Base-by-base conservation (phyloP, 2,797 vertebrate genomes). In the Sus cebifrons region DNA sequence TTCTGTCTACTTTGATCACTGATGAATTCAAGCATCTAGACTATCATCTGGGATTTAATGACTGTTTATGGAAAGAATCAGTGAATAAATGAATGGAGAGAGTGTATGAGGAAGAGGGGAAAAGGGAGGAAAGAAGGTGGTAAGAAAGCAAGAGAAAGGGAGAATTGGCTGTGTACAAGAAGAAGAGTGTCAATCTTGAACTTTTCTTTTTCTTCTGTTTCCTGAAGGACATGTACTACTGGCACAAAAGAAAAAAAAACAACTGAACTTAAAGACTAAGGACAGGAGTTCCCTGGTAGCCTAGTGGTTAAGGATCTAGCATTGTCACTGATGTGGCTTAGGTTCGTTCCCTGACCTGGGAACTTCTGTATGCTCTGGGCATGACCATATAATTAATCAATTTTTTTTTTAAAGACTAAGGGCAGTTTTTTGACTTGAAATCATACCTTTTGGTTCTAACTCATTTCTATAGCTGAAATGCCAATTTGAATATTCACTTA, bases 401-500 rank as follows among this genome's bases (percentile, higher is more conserved):
- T 7, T 7, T 10, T 49, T 49, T 49, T 49, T 49, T 73, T 32
- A 91, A 56, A 65, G 23, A 68, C 5, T 58, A 58, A 75, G n/a
- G 74, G 15, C 6, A 54, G 54, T 21, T 25, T 32, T 93, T 79
- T 62, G 0, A 60, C 40, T 75, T 78, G 10, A 29, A 81, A 71
- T 78, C 91, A 27, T n/a, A 23, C 9, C 71, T 14, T 64, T 90
- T 92, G 21, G 27, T 73, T 92, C 65, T 73, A 67, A 58, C 85
- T 71, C 36, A 32, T 8, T 64, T 36, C 18, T 36, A 56, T 40
- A 78, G 36, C 6, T 71, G 6, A 94, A 86, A 54, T 8, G 18
- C 27, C 70, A 6, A 44, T 58, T 52, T 94, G 81, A 86, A 40
- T 94, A 87, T 86, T 96, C 15, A 29, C 16, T 87, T 82, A 71